Evolutionary conservation across 2,113 vertebrate genomes (phyloP).

Genomic region (Sceloporus tristichus): DNA sequence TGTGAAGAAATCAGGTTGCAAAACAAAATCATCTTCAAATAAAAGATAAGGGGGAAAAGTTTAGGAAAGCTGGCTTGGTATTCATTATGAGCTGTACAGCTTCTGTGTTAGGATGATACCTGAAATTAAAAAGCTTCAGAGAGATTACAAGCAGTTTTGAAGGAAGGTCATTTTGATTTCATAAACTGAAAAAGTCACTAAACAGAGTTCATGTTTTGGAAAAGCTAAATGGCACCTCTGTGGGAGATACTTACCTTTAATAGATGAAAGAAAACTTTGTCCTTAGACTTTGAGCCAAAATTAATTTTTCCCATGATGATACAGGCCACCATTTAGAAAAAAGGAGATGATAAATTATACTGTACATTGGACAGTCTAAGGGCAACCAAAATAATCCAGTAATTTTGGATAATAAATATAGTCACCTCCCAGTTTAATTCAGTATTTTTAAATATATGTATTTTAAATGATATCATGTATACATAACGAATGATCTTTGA

Average conservation of each 20-base stretch:
- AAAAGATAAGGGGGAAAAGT: not conserved
- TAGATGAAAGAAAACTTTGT: not conserved
- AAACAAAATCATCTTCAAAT: not conserved
- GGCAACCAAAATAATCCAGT: not conserved
- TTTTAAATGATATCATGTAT: not conserved
- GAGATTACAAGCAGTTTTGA: not conserved
- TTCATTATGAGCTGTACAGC: not conserved
- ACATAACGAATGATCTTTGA: not conserved
- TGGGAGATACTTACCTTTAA: not conserved
- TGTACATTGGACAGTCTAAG: not conserved
- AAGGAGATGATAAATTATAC: not conserved
- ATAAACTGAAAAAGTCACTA: slow-evolving; percentile 18
- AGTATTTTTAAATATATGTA: slow-evolving; percentile 16
- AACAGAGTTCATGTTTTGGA: not conserved
- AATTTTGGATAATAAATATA: not conserved
- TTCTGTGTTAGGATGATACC: not conserved
- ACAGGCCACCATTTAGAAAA: not conserved
- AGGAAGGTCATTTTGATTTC: slow-evolving; percentile 28
- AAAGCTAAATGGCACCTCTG: slow-evolving; percentile 1
- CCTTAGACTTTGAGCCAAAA: not conserved
- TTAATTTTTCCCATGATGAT: slow-evolving; percentile 3
- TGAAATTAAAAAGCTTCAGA: slow-evolving; percentile 26
- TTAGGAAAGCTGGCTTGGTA: not conserved
- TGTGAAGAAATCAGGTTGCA: not conserved
- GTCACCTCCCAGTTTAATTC: not conserved